Conservation (phyloP, 1,140 invertebrate genomes). For the Trichonephila clavipes region DNA sequence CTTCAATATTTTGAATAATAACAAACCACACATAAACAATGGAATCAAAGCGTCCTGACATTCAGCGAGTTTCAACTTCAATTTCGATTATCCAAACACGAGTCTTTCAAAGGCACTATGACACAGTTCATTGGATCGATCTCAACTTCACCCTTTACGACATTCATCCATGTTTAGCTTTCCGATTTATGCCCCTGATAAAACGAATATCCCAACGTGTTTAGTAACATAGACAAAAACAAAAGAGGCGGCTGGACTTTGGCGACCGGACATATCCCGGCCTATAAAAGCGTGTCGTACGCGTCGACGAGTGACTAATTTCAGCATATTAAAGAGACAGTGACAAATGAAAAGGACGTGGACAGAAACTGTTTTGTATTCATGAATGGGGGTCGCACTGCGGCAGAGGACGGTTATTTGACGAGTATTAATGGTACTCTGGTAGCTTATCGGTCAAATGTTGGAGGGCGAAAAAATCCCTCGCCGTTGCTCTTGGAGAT, state of each 20-base stretch:
- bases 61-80: too few species aligned
- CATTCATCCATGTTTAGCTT: too few species aligned
- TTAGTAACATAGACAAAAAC: too few species aligned
- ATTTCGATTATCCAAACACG: too few species aligned
- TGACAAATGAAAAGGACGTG: conserved; percentile 35
- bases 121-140: too few species aligned
- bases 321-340: conserved; percentile 23
- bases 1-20: too few species aligned
- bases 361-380: conserved; percentile 36
- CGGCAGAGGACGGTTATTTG: not conserved
- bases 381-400: not conserved
- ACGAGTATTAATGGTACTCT: conserved; percentile 28
- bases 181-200: too few species aligned
- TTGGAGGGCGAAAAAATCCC: not conserved
- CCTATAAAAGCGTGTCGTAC: not conserved
- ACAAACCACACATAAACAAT: too few species aligned
- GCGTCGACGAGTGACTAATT: not conserved
- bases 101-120: too few species aligned
- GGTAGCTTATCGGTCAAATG: conserved; percentile 34
- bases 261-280: not conserved
- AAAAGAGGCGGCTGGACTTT: not conserved
- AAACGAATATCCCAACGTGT: too few species aligned
- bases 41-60: too few species aligned
- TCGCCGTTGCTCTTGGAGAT: conserved; percentile 6
- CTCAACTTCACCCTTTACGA: too few species aligned